A percentile compares a stretch with the other conserved stretches of the same genome.
Conservation (phyloP, 1,140 invertebrate genomes). For the Ceratina calcarata region DNA sequence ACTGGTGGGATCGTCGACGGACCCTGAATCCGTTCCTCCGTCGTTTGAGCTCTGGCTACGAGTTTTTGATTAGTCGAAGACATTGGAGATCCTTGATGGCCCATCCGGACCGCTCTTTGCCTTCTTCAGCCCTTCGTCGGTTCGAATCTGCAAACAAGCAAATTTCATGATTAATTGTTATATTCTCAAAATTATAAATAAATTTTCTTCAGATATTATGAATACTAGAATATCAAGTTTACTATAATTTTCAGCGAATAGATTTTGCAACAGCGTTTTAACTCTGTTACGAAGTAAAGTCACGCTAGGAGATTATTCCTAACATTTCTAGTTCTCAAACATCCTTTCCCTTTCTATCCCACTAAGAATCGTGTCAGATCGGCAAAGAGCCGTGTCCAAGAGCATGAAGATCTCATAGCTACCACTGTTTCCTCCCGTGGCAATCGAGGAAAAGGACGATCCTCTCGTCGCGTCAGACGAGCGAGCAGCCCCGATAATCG, state of each 20-base stretch:
- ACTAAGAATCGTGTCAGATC: not conserved
- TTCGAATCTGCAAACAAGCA: constrained; percentile 62
- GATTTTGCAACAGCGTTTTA: too few species aligned
- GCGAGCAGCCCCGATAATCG: constrained; percentile 50
- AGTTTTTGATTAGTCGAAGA: constrained; percentile 72
- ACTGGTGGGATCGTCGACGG: constrained; percentile 34
- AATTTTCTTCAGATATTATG: not conserved
- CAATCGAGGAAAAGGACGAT: constrained; percentile 58
- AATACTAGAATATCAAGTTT: too few species aligned
- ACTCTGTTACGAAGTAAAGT: too few species aligned
- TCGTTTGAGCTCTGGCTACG: constrained; percentile 55
- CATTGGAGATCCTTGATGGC: constrained; percentile 67
- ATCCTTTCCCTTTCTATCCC: not conserved
- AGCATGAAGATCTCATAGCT: constrained; percentile 30
- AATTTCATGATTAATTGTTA: not conserved
- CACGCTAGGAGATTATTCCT: not conserved
- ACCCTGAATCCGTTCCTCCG: constrained; percentile 22
- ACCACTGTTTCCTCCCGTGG: constrained; percentile 15
- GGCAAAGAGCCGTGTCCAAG: constrained; percentile 23
- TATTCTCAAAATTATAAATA: not conserved
- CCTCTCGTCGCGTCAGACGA: constrained; percentile 32
- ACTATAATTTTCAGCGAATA: too few species aligned
- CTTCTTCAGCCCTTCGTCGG: constrained; percentile 64
- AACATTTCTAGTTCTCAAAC: not conserved
- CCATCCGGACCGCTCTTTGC: constrained; percentile 65